Conservation (phyloP, 1,140 invertebrate species). For the Battus philenor region DNA sequence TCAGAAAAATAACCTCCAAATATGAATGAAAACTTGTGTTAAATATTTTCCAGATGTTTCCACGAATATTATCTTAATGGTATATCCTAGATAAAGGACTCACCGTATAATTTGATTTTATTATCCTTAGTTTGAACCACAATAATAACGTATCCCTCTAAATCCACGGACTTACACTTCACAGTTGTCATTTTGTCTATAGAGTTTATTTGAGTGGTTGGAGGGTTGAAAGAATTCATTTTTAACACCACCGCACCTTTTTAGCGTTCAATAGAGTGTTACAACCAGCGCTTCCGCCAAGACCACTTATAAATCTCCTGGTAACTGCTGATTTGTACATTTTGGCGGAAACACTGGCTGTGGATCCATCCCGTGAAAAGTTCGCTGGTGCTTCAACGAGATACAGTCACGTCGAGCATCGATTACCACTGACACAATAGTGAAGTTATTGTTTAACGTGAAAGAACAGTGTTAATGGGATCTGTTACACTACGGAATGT, state of each 20-base stretch:
- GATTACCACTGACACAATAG: slow-evolving; percentile 4
- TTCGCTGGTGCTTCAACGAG: too few species aligned
- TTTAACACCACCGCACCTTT: slow-evolving; percentile 22
- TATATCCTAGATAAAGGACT: slow-evolving; percentile 51
- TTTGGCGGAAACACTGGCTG: slow-evolving; percentile 34
- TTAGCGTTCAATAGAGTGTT: not conserved
- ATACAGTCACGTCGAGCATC: not conserved
- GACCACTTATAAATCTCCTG: slow-evolving; percentile 55
- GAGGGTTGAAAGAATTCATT: slow-evolving; percentile 70
- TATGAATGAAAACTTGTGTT: not conserved
- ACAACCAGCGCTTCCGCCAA: slow-evolving; percentile 60
- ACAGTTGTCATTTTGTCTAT: slow-evolving; percentile 73
- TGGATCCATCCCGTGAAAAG: slow-evolving; percentile 4
- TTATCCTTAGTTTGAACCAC: slow-evolving; percentile 95
- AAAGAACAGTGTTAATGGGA: slow-evolving; percentile 23
- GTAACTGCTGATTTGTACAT: slow-evolving; percentile 33
- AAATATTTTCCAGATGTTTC: slow-evolving; percentile 2
- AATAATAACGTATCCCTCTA: slow-evolving; percentile 97
- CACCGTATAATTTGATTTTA: slow-evolving; percentile 96
- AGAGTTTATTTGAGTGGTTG: slow-evolving; percentile 62
- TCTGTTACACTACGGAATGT: slow-evolving; percentile 37
- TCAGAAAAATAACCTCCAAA: too few species aligned
- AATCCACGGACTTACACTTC: slow-evolving; percentile 84
- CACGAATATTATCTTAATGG: too few species aligned
- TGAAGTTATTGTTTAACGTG: slow-evolving; percentile 20